Evolutionary conservation across 1,140 invertebrate genomes (phyloP).

Genomic region (Drosophila truncata): DNA sequence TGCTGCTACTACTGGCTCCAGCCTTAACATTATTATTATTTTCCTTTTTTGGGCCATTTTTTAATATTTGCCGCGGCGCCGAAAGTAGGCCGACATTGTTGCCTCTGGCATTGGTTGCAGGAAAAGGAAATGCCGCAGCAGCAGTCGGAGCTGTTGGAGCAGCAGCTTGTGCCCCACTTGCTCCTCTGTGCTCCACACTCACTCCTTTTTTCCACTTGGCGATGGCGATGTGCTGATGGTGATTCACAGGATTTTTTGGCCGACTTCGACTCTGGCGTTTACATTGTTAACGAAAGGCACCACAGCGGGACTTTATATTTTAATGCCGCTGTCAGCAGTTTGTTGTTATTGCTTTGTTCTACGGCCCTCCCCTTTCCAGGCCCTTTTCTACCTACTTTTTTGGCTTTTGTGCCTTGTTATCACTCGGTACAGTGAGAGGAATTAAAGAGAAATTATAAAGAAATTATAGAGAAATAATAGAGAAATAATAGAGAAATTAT

Average conservation of each 20-base stretch:
- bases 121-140: slow-evolving; percentile 81
- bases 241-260: slow-evolving; percentile 46
- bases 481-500: too few relatives aligned
- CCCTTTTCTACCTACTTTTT: background rate
- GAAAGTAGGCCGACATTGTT: slow-evolving; percentile 83
- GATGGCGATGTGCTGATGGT: slow-evolving; percentile 15
- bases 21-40: slow-evolving; percentile 66
- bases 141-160: slow-evolving; percentile 18
- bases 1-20: slow-evolving; percentile 9
- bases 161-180: slow-evolving; percentile 30
- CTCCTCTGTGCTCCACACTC: slow-evolving; percentile 15
- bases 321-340: slow-evolving; percentile 82
- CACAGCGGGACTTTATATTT: slow-evolving; percentile 79
- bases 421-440: slow-evolving; percentile 22
- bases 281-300: slow-evolving; percentile 79
- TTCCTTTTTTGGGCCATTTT: slow-evolving; percentile 64
- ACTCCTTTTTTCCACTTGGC: slow-evolving; percentile 11
- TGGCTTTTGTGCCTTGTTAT: slow-evolving; percentile 41
- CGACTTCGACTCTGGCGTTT: slow-evolving; percentile 74
- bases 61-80: slow-evolving; percentile 74
- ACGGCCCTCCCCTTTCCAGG: slow-evolving; percentile 16
- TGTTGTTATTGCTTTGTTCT: slow-evolving; percentile 79
- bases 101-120: slow-evolving; percentile 76
- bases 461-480: background rate
- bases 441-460: too few relatives aligned